These are phyloP conservation scores for Cephus sareptanus DNA, from an alignment of 2,888 invertebrate genomes.

Conservation along the genomic window DNA sequence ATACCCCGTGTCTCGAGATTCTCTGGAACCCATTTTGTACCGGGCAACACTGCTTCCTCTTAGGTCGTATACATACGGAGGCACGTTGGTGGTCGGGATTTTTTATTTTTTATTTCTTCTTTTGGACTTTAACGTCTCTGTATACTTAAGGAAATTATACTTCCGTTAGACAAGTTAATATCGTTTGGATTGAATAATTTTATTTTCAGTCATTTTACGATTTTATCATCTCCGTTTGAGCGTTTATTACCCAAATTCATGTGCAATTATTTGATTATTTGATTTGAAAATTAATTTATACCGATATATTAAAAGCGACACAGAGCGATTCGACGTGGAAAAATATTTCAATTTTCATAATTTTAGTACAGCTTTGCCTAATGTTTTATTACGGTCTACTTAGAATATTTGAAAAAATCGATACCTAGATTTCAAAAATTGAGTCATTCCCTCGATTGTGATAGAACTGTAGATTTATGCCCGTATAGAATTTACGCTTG, in stretches of 20 bases:
- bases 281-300: too few relatives aligned
- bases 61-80: not conserved
- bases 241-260: too few relatives aligned
- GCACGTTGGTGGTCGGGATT: not conserved
- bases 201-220: not conserved
- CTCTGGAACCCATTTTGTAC: not conserved
- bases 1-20: slow-evolving; percentile 8
- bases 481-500: not conserved
- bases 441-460: not conserved
- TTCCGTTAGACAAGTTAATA: not conserved
- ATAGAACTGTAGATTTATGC: not conserved
- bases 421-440: not conserved
- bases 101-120: not conserved
- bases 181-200: not conserved
- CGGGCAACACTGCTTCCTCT: not conserved
- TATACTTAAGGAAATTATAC: not conserved
- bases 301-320: too few relatives aligned
- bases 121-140: not conserved
- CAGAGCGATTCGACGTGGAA: not conserved
- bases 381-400: not conserved
- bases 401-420: not conserved
- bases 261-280: too few relatives aligned
- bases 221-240: not conserved
- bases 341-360: not conserved
- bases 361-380: not conserved